Evolutionary conservation across 2,113 vertebrate genomes (phyloP).

Genomic region (Clupea harengus): DNA sequence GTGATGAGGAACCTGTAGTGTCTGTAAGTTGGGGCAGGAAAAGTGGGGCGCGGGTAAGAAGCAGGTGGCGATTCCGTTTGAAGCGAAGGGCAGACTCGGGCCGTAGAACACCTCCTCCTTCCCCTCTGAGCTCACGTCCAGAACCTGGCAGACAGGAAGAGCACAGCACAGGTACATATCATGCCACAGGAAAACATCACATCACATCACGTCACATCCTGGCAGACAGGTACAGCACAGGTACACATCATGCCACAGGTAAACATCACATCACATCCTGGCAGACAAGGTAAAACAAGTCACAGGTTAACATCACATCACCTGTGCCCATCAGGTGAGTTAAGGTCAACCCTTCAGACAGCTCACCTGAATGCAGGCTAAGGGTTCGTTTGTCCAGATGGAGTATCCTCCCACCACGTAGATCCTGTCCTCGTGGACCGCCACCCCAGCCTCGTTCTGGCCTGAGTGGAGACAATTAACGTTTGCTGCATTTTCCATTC

Average conservation of each 20-base stretch:
- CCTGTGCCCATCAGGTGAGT: too few relatives aligned
- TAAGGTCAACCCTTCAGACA: not conserved
- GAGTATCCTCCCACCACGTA: slow-evolving; percentile 98
- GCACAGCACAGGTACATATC: not conserved
- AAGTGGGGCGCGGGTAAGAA: slow-evolving; percentile 93
- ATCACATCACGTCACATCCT: slow-evolving; percentile 45
- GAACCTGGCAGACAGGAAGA: slow-evolving; percentile 72
- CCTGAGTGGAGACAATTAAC: slow-evolving; percentile 64
- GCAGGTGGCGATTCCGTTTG: slow-evolving; percentile 91
- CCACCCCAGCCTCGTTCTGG: slow-evolving; percentile 95
- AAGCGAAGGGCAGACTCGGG: slow-evolving; percentile 91
- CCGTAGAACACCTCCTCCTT: slow-evolving; percentile 98
- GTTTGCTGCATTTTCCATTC: not conserved
- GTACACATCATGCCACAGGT: not conserved
- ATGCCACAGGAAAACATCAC: not conserved
- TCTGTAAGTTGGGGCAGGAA: slow-evolving; percentile 92
- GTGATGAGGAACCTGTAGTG: slow-evolving; percentile 93
- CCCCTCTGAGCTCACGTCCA: slow-evolving; percentile 90
- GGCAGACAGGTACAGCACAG: slow-evolving; percentile 28
- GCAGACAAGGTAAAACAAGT: too few relatives aligned
- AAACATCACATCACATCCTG: not conserved
- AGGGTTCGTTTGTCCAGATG: slow-evolving; percentile 98
- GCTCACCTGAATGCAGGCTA: slow-evolving; percentile 96
- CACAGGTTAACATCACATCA: not conserved
- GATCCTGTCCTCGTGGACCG: slow-evolving; percentile 91